phyloP scores from a whole-genome alignment of 2,888 invertebrate genomes.

The Panopea generosa region DNA sequence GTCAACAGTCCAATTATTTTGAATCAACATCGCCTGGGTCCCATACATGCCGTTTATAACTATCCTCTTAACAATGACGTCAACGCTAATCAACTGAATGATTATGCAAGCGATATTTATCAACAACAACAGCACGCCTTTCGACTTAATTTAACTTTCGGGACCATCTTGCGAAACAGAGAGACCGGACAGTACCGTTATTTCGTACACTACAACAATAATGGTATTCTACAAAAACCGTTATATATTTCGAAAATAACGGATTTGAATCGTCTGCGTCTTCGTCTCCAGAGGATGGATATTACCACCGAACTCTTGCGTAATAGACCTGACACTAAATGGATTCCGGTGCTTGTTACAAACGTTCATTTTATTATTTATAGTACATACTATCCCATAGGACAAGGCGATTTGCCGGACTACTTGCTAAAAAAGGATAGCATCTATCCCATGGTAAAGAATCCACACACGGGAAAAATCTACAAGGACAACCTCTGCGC shows the following conservation, averaged over 20 bases:
- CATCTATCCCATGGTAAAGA: constrained; percentile 26
- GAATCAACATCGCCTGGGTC: constrained; percentile 18
- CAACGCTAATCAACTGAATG: constrained; percentile 13
- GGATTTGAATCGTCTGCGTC: constrained; percentile 23
- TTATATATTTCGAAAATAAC: constrained; percentile 19
- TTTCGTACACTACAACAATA: constrained; percentile 28
- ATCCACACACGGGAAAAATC: background rate
- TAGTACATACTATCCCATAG: constrained; percentile 17
- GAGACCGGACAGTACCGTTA: constrained; percentile 24
- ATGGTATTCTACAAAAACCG: constrained; percentile 17
- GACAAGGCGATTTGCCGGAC: constrained; percentile 12
- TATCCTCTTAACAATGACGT: constrained; percentile 30
- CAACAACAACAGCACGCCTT: constrained; percentile 40
- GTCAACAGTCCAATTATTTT: constrained; percentile 28
- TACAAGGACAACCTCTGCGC: constrained; percentile 38
- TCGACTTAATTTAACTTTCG: constrained; percentile 31
- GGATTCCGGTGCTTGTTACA: constrained; percentile 23
- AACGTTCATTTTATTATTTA: constrained; percentile 19
- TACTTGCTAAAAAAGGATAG: constrained; percentile 9
- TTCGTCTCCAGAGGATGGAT: constrained; percentile 15
- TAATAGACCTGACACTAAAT: constrained; percentile 38
- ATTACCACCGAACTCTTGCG: constrained; percentile 12
- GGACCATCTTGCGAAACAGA: constrained; percentile 31
- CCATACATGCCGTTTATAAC: constrained; percentile 30
- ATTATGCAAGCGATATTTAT: constrained; percentile 25